Percentiles rank a stretch among this genome's conserved stretches.
Conservation (phyloP, 2,888 invertebrate species). For the Eupithecia dodoneata region DNA sequence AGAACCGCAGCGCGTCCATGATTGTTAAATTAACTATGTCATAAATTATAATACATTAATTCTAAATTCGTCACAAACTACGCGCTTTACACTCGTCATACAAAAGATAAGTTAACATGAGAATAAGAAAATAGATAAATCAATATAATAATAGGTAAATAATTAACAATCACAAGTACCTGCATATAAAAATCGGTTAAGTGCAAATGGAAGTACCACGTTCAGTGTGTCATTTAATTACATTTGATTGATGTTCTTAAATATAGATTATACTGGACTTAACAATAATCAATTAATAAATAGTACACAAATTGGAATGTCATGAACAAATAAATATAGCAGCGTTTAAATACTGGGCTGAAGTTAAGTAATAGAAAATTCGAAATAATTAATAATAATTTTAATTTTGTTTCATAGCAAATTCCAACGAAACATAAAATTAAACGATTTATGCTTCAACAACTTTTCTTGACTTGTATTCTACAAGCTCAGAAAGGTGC, state of each 20-base stretch:
- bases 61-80: constrained; percentile 22
- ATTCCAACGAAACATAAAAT: not conserved
- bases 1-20: constrained; percentile 19
- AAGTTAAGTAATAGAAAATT: not conserved
- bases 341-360: constrained; percentile 7
- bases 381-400: no score
- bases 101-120: constrained; percentile 2
- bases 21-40: constrained; percentile 17
- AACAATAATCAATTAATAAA: constrained; percentile 15
- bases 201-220: not conserved
- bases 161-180: not conserved
- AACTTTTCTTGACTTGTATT: no score
- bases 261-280: not conserved
- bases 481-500: constrained; percentile 5
- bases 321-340: constrained; percentile 6
- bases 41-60: constrained; percentile 12
- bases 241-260: no score
- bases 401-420: not conserved
- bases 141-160: not conserved
- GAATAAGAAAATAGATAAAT: constrained; percentile 6
- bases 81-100: constrained; percentile 1
- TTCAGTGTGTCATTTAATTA: not conserved
- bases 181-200: not conserved
- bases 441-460: not conserved
- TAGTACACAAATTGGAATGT: constrained; percentile 31